These are phyloP conservation scores for Irena cyanogastra DNA, from an alignment of 2,113 vertebrate species.

Conservation along the genomic window DNA sequence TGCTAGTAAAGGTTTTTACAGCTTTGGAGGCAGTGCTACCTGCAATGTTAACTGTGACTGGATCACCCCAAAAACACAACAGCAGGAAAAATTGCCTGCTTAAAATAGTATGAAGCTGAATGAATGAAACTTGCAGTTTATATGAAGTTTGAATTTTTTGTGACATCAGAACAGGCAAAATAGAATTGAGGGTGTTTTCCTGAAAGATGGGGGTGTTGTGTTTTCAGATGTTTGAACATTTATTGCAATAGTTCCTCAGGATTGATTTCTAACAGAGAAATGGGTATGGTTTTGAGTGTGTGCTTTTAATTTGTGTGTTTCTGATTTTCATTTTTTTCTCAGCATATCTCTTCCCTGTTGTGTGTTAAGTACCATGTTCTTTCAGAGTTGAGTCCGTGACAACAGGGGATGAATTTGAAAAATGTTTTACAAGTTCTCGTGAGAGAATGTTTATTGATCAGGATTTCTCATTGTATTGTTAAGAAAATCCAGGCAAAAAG, in stretches of 20 bases:
- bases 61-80: background rate
- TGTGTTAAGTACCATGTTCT: background rate
- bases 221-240: background rate
- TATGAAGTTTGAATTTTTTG: background rate
- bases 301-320: background rate
- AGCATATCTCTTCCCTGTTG: background rate
- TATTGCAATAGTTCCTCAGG: background rate
- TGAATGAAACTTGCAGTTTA: background rate
- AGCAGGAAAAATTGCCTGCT: background rate
- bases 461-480: background rate
- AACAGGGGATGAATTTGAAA: background rate
- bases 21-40: background rate
- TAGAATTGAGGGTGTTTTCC: background rate
- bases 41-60: background rate
- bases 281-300: background rate
- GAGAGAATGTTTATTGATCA: background rate
- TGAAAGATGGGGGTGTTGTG: background rate
- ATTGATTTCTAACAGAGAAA: background rate
- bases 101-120: background rate
- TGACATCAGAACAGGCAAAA: background rate
- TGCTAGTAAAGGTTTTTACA: constrained; percentile 31
- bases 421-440: background rate
- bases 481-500: background rate
- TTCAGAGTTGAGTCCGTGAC: background rate
- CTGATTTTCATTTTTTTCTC: background rate